Evolutionary conservation across 2,888 invertebrate species (phyloP), one percentile per base, ranked within the genome.

Genomic region (Lobophora halterata): DNA sequence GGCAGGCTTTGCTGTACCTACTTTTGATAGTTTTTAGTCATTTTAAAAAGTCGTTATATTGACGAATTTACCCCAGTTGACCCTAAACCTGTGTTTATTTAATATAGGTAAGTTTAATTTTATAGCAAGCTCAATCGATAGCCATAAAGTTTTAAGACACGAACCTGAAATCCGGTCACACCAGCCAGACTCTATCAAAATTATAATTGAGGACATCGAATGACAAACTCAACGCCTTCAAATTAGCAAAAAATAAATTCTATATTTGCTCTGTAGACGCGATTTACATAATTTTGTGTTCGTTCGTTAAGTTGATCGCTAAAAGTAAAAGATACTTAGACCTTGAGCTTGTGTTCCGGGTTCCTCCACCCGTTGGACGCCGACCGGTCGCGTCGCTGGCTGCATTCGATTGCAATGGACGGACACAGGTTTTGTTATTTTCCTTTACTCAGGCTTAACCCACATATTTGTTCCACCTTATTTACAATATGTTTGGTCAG

Each of bases 271-370:
- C 46, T 51, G 46, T 47, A 55, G 50, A 49, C 50, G 28, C 19
- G 24, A 52, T 52, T 52, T 49, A 42, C 53, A 53, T 55, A 55
- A 53, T 55, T 47, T 46, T 46, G 49, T 55, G 45, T 32, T 23
- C 42, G 41, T 42, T 23, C 34, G 41, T 41, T 26, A 56, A 58
- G 55, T 59, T 61, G 60, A 55, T 62, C 50, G 54, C 61, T 74
- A 71, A 69, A 75, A 76, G 73, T 75, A 74, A 79, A 58, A 76
- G 69, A 79, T 74, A 76, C 70, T 46, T 52, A 63, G 79, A 74
- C 86, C 86, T 85, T 85, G 83, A 61, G 54, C 59, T 65, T 55
- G 57, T 65, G 75, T 83, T 85, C 83, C 85, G 83, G 81, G 82
- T 85, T 68, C 64, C 69, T 62, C 71, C 62, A 58, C 61, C 53